Evolutionary conservation across 2,888 invertebrate species (phyloP).

Genomic region (Caenorhabditis sp.): DNA sequence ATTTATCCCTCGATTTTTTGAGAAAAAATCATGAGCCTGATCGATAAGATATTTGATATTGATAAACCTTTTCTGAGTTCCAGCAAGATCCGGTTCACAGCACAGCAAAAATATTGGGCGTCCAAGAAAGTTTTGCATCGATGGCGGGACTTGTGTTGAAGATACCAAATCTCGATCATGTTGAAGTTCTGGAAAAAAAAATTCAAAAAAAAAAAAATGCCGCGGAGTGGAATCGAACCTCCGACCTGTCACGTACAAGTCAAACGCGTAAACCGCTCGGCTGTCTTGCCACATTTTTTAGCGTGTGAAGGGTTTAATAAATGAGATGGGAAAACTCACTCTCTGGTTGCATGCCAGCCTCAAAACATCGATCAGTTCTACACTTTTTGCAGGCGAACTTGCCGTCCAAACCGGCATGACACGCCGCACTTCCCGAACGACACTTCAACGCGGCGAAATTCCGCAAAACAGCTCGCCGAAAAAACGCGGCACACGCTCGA

Average conservation of each 20-base stretch:
- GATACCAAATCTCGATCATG: slow-evolving; percentile 1
- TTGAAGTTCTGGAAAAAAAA: not conserved
- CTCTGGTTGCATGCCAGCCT: slow-evolving; percentile 6
- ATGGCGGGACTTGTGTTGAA: not conserved
- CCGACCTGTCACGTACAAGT: too few species aligned
- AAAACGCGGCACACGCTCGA: not conserved
- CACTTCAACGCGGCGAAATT: not conserved
- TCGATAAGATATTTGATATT: not conserved
- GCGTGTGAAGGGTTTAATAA: too few species aligned
- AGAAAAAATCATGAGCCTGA: not conserved
- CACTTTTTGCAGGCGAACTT: slow-evolving; percentile 9
- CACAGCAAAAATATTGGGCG: not conserved
- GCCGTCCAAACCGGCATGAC: not conserved
- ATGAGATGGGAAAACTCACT: slow-evolving; percentile 1
- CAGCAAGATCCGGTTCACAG: not conserved
- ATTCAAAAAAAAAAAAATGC: not conserved
- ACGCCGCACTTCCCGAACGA: not conserved
- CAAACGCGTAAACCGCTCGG: too few species aligned
- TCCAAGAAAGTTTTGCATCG: not conserved
- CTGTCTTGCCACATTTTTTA: too few species aligned
- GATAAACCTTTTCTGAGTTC: not conserved
- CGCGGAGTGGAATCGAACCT: too few species aligned
- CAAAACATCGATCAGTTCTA: slow-evolving; percentile 1
- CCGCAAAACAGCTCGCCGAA: not conserved
- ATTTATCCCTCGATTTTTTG: not conserved